Conservation (phyloP, 2,888 invertebrate species). For the Zygogramma bicolorata region DNA sequence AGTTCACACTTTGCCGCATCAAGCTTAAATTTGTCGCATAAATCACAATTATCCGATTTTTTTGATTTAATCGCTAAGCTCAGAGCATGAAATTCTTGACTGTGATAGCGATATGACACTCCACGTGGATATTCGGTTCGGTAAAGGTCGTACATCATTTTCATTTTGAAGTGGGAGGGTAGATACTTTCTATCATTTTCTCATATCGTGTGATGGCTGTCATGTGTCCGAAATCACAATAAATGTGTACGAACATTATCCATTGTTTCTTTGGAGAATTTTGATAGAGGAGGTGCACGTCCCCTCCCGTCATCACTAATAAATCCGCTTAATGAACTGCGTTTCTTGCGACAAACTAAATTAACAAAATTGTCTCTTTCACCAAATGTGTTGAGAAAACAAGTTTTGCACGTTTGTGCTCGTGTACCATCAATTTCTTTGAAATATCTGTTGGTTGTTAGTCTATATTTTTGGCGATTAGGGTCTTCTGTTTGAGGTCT, state of each 20-base stretch:
- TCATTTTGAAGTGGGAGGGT: not conserved
- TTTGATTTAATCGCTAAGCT: not conserved
- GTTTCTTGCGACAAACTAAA: not conserved
- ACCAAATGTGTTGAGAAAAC: not conserved
- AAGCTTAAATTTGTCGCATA: not conserved
- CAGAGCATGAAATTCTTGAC: not conserved
- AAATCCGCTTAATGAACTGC: not conserved
- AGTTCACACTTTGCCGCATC: not conserved
- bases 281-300: not conserved
- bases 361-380: not conserved
- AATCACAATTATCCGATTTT: not conserved
- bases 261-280: not conserved
- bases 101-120: not conserved
- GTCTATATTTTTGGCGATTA: not conserved
- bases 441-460: not conserved
- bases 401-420: not conserved
- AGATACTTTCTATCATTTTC: not conserved
- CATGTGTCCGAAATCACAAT: not conserved
- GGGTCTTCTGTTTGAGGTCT: not conserved
- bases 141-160: not conserved
- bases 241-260: not conserved
- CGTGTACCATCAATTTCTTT: not conserved
- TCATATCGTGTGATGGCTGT: not conserved
- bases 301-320: not conserved
- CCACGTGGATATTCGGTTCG: not conserved